phyloP scores from a whole-genome alignment of 1,140 invertebrate genomes.

The Forficula auricularia region DNA sequence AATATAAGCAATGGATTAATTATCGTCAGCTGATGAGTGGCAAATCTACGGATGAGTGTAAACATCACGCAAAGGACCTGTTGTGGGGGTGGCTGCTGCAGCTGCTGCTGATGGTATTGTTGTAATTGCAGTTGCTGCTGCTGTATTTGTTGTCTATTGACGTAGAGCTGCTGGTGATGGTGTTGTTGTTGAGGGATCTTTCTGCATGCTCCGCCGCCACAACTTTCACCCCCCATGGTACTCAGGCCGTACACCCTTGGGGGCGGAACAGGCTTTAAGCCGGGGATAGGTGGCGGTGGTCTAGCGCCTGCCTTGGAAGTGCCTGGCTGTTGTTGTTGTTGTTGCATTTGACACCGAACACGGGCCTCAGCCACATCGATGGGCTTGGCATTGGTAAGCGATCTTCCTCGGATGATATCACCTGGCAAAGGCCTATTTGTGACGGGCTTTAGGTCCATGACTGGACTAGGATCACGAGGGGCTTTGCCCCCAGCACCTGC shows the following conservation, averaged over 20 bases:
- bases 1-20: no score
- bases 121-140: constrained; percentile 8
- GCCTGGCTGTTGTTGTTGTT: neutral
- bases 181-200: constrained; percentile 2
- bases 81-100: constrained; percentile 1
- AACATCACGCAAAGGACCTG: no score
- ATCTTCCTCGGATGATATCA: no score
- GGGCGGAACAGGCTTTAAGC: neutral
- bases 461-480: no score
- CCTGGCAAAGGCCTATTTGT: no score
- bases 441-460: no score
- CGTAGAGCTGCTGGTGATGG: constrained; percentile 1
- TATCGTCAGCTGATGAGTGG: no score
- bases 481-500: neutral
- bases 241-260: neutral
- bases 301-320: neutral
- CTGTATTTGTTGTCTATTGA: constrained; percentile 10
- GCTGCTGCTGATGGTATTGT: neutral
- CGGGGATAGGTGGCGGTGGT: neutral
- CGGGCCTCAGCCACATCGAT: neutral
- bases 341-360: neutral
- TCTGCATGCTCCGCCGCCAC: constrained; percentile 8
- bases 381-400: no score
- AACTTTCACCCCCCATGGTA: constrained; percentile 2
- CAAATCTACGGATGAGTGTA: no score